Conservation (phyloP, 2,113 vertebrate species). For the Poeciliopsis retropinna region DNA sequence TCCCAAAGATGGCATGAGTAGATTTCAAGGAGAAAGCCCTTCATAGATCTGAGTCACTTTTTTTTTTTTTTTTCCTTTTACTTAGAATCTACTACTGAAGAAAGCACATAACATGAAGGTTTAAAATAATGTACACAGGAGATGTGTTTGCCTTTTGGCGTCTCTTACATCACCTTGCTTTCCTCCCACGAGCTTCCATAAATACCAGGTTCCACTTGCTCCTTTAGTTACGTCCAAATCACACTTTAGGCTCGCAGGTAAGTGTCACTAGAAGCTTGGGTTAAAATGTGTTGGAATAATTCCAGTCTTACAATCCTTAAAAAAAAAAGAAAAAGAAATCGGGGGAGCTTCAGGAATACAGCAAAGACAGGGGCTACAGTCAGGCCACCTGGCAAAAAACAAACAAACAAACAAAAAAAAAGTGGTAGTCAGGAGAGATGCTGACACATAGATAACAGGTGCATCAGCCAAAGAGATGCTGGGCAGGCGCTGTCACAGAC, state of each 20-base stretch:
- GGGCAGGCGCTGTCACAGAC: constrained; percentile 17
- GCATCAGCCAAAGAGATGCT: constrained; percentile 15
- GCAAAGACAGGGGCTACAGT: not conserved
- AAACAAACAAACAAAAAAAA: not conserved
- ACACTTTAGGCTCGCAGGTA: constrained; percentile 8
- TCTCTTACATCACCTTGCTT: constrained; percentile 6
- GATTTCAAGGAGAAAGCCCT: constrained; percentile 29
- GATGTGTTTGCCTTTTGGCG: constrained; percentile 15
- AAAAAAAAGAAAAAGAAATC: not conserved
- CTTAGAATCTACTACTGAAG: constrained; percentile 17
- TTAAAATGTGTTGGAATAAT: constrained; percentile 13
- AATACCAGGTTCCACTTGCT: not conserved
- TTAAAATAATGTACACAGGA: constrained; percentile 16
- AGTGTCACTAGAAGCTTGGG: constrained; percentile 25
- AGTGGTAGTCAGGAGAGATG: constrained; percentile 15
- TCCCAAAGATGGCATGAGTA: constrained; percentile 42
- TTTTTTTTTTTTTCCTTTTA: constrained; percentile 27
- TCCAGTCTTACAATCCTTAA: not conserved
- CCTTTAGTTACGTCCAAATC: not conserved
- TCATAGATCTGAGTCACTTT: constrained; percentile 24
- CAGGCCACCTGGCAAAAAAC: constrained; percentile 6
- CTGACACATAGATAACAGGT: constrained; percentile 24
- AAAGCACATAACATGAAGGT: constrained; percentile 4
- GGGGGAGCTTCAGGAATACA: not conserved
- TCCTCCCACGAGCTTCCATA: not conserved